phyloP scores from a whole-genome alignment of 2,797 vertebrate species.

The Limnodromus scolopaceus region DNA sequence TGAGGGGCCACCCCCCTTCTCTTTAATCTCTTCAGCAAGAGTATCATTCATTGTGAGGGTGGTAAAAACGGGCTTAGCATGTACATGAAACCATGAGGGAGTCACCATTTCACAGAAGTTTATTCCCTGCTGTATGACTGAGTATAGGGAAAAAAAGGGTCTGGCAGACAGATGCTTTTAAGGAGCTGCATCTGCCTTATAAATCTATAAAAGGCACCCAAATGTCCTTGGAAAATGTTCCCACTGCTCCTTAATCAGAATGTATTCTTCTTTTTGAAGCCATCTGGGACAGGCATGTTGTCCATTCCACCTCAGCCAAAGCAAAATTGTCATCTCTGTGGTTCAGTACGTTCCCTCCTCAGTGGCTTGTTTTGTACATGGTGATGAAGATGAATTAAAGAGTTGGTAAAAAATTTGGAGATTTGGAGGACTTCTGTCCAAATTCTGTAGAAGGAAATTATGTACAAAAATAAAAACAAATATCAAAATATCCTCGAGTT shows the following conservation, averaged over 20 bases:
- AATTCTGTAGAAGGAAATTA: not conserved
- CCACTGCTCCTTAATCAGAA: slow-evolving; percentile 68
- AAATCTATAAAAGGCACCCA: slow-evolving; percentile 67
- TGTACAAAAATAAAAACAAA: not conserved
- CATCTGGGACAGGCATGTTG: slow-evolving; percentile 69
- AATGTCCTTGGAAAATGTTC: slow-evolving; percentile 72
- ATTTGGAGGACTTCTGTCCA: not conserved
- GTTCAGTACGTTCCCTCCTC: slow-evolving; percentile 34
- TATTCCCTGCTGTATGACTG: not conserved
- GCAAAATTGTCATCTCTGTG: slow-evolving; percentile 21
- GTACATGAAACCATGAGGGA: not conserved
- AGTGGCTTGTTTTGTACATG: slow-evolving; percentile 21
- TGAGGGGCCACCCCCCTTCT: not conserved
- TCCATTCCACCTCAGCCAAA: slow-evolving; percentile 53
- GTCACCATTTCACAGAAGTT: not conserved
- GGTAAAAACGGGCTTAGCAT: not conserved
- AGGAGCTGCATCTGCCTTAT: slow-evolving; percentile 65
- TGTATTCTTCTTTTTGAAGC: slow-evolving; percentile 59
- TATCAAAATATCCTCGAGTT: not conserved
- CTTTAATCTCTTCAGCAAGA: not conserved
- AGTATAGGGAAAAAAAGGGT: not conserved
- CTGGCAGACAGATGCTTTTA: slow-evolving; percentile 62
- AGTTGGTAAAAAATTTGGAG: not conserved
- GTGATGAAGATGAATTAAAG: not conserved
- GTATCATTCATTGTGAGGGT: not conserved